phyloP scores from a whole-genome alignment of 2,888 invertebrate genomes.

The Drosophila incognita region DNA sequence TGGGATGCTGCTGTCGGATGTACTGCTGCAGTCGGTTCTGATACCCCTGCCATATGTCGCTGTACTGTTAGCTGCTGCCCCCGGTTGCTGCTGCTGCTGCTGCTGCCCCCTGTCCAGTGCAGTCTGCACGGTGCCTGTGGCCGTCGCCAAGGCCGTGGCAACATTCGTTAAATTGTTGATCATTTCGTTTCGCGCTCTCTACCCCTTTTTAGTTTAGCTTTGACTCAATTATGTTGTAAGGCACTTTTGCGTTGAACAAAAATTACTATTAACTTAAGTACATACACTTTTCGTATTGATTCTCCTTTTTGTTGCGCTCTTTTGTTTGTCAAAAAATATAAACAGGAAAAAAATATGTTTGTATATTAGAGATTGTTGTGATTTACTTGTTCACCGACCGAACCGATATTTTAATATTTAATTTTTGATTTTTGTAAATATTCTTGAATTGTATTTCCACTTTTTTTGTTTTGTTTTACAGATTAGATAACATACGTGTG shows the following conservation, averaged over 20 bases:
- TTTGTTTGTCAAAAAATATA: slow-evolving; percentile 15
- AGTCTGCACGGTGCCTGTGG: slow-evolving; percentile 67
- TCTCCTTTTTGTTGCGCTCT: background rate
- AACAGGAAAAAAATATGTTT: slow-evolving; percentile 29
- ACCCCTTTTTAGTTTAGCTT: slow-evolving; percentile 6
- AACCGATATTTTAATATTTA: slow-evolving; percentile 21
- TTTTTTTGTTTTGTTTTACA: slow-evolving; percentile 38
- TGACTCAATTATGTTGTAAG: background rate
- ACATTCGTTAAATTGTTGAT: slow-evolving; percentile 38
- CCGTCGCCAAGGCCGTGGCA: slow-evolving; percentile 59
- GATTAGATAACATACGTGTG: slow-evolving; percentile 80
- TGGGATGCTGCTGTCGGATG: slow-evolving; percentile 20
- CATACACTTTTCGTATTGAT: slow-evolving; percentile 20
- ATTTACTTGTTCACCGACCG: slow-evolving; percentile 24
- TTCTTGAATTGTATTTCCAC: slow-evolving; percentile 21
- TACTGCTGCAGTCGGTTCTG: slow-evolving; percentile 15
- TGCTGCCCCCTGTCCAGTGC: slow-evolving; percentile 43
- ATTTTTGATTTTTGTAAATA: slow-evolving; percentile 21
- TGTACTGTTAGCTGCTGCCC: slow-evolving; percentile 15
- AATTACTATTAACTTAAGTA: slow-evolving; percentile 11
- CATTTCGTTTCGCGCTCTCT: slow-evolving; percentile 27
- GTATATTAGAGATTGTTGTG: slow-evolving; percentile 8
- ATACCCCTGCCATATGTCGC: slow-evolving; percentile 8
- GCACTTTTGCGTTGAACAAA: slow-evolving; percentile 20
- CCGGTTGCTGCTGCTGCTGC: slow-evolving; percentile 13